Evolutionary conservation across 2,888 invertebrate genomes (phyloP), one percentile per base, ranked within the genome.

Genomic region (Ariolimax columbianus): DNA sequence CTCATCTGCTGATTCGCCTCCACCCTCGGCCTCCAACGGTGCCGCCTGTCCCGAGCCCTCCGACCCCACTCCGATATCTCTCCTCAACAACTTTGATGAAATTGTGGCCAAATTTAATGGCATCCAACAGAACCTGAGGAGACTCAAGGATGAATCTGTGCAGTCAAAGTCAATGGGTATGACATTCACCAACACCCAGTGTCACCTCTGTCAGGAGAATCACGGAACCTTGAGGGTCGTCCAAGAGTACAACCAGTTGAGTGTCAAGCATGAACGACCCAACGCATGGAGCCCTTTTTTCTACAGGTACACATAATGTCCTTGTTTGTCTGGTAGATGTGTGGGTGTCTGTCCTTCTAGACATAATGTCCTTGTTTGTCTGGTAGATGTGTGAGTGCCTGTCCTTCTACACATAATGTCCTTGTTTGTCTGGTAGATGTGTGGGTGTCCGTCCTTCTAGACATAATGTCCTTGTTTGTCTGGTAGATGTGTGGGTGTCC

Each of bases 191-290:
- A 91, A 90, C 86, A 90, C 90, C 63, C 88, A 88, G 47, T 92
- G 92, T 83, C 90, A 92, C 85, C 83, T 91, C 83, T 92, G 92
- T 85, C 84, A 89, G 40, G 91, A 92, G 86, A 88, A 90, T 73
- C 92, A 92, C 87, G 91, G 91, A 0, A 92, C 91, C 0, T 88
- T 92, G n/a, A 90, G 90, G 66, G 92, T 92, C 68, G 88, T 92
- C 30, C 92, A 92, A 84, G 92, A 92, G 82, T 89, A 89, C 73
- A 92, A 90, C 80, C 87, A 89, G 80, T 85, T 92, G 55, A 84
- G 89, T 51, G 91, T 92, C 40, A 86, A 86, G 14, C 92, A 92
- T 86, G 83, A 89, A 66, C 88, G 91, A 75, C 91, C 92, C 14
- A 81, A 83, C 26, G 73, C 86, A 26, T 88, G 89, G 40, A 87